phyloP scores from a whole-genome alignment of 2,888 invertebrate species.

The Patella depressa region DNA sequence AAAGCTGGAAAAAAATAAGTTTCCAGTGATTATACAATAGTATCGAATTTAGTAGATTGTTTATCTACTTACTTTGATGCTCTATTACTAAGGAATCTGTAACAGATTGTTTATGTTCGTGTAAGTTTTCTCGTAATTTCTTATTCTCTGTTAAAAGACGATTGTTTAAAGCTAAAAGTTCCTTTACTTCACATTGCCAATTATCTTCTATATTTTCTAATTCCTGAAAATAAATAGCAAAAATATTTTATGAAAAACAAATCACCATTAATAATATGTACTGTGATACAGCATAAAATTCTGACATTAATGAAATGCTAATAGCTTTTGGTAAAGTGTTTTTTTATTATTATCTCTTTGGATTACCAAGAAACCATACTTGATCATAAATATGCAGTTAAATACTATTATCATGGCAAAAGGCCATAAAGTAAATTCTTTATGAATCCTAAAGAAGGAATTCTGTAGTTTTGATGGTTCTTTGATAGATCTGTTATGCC shows the following conservation, averaged over 20 bases:
- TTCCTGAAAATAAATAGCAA: slow-evolving; percentile 77
- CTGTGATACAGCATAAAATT: background rate
- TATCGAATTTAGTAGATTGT: no score
- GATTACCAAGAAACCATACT: no score
- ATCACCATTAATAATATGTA: background rate
- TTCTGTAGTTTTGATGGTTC: no score
- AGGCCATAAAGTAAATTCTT: no score
- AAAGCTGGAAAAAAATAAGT: no score
- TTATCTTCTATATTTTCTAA: slow-evolving; percentile 96
- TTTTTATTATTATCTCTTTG: no score
- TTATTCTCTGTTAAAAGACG: slow-evolving; percentile 93
- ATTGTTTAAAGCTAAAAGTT: slow-evolving; percentile 86
- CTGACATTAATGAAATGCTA: background rate
- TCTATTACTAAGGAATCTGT: slow-evolving; percentile 56
- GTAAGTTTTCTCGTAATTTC: slow-evolving; percentile 75
- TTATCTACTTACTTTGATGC: slow-evolving; percentile 48
- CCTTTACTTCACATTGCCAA: slow-evolving; percentile 93
- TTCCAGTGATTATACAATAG: no score
- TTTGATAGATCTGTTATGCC: no score
- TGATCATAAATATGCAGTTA: no score
- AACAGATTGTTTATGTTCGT: slow-evolving; percentile 59
- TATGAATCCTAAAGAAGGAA: no score
- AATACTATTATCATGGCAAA: no score
- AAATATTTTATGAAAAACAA: background rate
- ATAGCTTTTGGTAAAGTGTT: no score